A percentile compares a stretch with the other conserved stretches of the same genome.
Evolutionary conservation across 2,113 vertebrate genomes (phyloP).

Genomic region (Rhinogobius similis): DNA sequence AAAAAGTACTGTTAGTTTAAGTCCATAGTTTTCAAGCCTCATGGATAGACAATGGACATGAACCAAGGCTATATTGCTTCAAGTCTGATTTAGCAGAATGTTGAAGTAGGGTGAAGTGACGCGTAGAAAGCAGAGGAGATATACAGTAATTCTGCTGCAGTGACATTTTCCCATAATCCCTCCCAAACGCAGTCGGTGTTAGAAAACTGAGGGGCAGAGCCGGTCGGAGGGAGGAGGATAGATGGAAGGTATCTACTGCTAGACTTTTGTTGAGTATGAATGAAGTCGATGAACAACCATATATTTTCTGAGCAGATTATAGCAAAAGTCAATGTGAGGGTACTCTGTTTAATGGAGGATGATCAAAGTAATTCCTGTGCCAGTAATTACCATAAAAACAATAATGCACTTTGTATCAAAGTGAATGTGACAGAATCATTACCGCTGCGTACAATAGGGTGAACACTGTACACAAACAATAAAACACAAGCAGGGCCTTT

Average conservation of each 20-base stretch:
- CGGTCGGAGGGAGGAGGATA: conserved; percentile 20
- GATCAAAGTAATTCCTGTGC: conserved; percentile 45
- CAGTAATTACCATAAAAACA: conserved; percentile 60
- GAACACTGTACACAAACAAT: background rate
- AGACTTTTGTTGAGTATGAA: conserved; percentile 13
- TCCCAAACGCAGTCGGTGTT: conserved; percentile 52
- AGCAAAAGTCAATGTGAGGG: conserved; percentile 1
- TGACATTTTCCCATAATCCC: conserved; percentile 74
- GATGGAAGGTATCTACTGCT: conserved; percentile 11
- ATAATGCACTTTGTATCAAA: conserved; percentile 42
- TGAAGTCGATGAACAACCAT: conserved; percentile 16
- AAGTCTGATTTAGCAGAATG: conserved; percentile 32
- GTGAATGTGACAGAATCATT: conserved; percentile 53
- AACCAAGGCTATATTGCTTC: conserved; percentile 11
- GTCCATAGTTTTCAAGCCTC: conserved; percentile 7
- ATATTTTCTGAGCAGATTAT: conserved; percentile 21
- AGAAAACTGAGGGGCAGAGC: conserved; percentile 32
- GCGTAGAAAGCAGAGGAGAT: conserved; percentile 38
- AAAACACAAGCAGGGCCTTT: conserved; percentile 10
- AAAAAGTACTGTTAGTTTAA: background rate
- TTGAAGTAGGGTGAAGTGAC: conserved; percentile 38
- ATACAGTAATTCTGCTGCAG: conserved; percentile 70
- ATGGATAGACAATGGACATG: background rate
- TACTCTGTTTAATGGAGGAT: conserved; percentile 51
- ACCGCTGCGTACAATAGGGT: background rate